These are phyloP conservation scores for Crotalus helleri DNA, from an alignment of 2,113 vertebrate genomes.

Conservation along the genomic window DNA sequence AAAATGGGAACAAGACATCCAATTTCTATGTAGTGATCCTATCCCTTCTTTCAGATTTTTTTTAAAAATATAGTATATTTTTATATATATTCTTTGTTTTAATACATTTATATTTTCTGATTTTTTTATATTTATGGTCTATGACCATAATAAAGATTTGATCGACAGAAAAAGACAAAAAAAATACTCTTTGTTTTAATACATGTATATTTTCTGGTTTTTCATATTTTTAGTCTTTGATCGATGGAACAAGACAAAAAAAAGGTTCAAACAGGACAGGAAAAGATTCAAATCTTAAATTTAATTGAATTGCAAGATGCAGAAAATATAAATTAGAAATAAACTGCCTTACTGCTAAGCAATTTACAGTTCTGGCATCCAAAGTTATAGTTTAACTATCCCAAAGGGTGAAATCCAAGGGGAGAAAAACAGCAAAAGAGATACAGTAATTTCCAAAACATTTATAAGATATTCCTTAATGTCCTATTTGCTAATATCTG, in stretches of 20 bases:
- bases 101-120: not conserved
- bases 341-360: not conserved
- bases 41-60: not conserved
- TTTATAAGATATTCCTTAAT: not conserved
- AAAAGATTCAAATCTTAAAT: not conserved
- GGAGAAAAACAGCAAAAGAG: conserved; percentile 11
- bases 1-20: not conserved
- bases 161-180: not conserved
- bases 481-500: not conserved
- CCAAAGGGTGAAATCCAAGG: not conserved
- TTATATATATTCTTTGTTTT: not conserved
- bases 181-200: not conserved
- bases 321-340: not conserved
- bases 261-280: not conserved
- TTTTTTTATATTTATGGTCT: not conserved
- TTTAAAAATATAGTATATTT: not conserved
- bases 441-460: not conserved
- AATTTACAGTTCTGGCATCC: not conserved
- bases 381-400: not conserved
- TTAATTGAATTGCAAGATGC: not conserved
- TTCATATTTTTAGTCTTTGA: not conserved
- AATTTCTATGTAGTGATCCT: not conserved
- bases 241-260: not conserved
- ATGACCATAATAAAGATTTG: not conserved
- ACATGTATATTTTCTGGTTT: not conserved